Conservation (phyloP, 2,797 vertebrate genomes). For the Harpagifer antarcticus region DNA sequence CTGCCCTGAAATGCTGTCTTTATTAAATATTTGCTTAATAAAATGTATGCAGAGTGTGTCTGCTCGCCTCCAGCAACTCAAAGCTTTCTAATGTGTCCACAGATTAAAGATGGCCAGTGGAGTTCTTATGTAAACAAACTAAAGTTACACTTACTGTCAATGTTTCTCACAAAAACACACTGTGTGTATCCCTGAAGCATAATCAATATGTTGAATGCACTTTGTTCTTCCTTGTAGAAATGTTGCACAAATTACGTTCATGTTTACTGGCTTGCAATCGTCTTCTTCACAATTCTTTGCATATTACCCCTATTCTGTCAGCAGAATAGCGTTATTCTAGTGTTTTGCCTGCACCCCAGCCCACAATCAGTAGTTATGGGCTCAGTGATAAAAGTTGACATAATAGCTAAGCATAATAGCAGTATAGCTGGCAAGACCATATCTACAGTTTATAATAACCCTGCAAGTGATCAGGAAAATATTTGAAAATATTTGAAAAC, state of each 20-base stretch:
- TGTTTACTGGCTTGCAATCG: not conserved
- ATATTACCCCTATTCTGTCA: not conserved
- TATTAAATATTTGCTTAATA: conserved; percentile 28
- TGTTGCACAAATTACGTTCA: not conserved
- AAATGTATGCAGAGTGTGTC: conserved; percentile 22
- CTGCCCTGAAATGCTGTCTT: conserved; percentile 14
- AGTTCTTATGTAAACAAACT: not conserved
- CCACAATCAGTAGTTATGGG: no score
- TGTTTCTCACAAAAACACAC: not conserved
- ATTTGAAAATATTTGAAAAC: no score
- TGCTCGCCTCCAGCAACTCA: not conserved
- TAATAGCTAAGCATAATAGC: not conserved
- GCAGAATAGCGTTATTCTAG: not conserved
- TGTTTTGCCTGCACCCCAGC: no score
- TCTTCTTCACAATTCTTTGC: not conserved
- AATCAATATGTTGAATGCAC: not conserved
- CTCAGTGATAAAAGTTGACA: not conserved
- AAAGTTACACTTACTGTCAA: not conserved
- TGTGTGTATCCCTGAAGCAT: not conserved
- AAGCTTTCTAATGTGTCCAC: not conserved
- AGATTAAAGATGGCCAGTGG: not conserved
- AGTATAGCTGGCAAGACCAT: not conserved
- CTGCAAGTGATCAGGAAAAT: no score
- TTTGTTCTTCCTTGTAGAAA: not conserved
- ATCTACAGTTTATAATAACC: not conserved